Evolutionary conservation across 2,888 invertebrate species (phyloP), one percentile per base, ranked within the genome.

Genomic region (Agapostemon virescens): DNA sequence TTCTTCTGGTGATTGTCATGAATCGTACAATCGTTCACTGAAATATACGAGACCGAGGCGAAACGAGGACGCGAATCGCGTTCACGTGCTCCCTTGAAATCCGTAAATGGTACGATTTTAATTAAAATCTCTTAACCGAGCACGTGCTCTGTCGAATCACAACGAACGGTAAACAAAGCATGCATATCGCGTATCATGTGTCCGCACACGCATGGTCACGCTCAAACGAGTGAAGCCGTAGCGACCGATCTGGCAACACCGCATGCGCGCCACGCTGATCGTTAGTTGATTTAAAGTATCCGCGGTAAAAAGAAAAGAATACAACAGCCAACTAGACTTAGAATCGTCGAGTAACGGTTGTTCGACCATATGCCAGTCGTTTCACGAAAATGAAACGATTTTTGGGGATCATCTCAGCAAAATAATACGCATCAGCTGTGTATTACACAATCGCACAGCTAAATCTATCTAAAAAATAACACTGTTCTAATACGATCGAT

Each of bases 301-400:
- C 91, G 92, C 91, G 91, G 91, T 91, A 92, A 92, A 92, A 92
- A 92, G 91, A 92, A 92, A 91, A 92, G 91, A 92, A 91, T 86
- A 85, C 76, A 68, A 84, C 85, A 78, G 82, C 76, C 69, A 88
- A 84, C 83, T 89, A 74, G 23, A n/a, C 58, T 42, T 64, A 72
- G 70, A 84, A 86, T 79, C 42, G 30, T 64, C 20, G 52, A 76
- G 71, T 79, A 77, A 68, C 69, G 75, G 73, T 26, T 61, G 36
- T 86, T 81, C 38, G 23, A 36, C 69, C 64, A 20, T 58, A 81
- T 68, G 69, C 20, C 36, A 58, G 49, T 42, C 7, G 20, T 3
- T 45, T n/a, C 3, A 3, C 2, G n/a, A 52, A 82, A 82, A 66
- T 52, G 9, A 20, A 64, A 0, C 4, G 38, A 58, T 74, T 63